Percentiles rank a stretch among this genome's conserved stretches.
Conservation (phyloP, 2,113 vertebrate species). For the Zapornia atra region DNA sequence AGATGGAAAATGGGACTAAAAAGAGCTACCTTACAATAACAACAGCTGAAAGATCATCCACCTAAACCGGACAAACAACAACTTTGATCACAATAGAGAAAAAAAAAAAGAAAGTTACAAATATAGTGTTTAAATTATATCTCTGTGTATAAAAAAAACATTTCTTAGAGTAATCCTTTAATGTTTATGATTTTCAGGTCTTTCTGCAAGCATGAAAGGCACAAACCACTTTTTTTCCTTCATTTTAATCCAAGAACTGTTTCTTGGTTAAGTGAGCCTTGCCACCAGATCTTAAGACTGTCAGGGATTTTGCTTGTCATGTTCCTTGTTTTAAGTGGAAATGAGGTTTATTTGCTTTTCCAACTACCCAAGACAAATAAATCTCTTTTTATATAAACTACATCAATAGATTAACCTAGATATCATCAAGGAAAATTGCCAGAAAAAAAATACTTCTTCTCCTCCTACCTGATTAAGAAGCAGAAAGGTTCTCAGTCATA, state of each 20-base stretch:
- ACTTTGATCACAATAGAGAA: neutral
- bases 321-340: neutral
- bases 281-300: neutral
- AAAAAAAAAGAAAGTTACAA: neutral
- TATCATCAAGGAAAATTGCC: neutral
- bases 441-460: neutral
- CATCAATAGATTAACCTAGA: neutral
- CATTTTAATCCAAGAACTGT: accelerated
- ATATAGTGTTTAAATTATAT: neutral
- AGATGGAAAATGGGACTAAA: neutral
- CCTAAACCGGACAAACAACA: neutral
- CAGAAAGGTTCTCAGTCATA: neutral
- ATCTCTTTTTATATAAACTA: neutral
- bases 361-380: neutral
- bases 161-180: neutral
- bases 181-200: neutral
- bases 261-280: neutral
- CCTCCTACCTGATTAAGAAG: neutral
- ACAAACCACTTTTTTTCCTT: neutral
- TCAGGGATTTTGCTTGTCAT: neutral
- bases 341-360: neutral
- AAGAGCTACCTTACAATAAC: neutral
- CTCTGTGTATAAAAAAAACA: neutral
- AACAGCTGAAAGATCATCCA: neutral
- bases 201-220: neutral